phyloP scores from a whole-genome alignment of 2,797 vertebrate genomes.

The Premnoplex brunnescens region DNA sequence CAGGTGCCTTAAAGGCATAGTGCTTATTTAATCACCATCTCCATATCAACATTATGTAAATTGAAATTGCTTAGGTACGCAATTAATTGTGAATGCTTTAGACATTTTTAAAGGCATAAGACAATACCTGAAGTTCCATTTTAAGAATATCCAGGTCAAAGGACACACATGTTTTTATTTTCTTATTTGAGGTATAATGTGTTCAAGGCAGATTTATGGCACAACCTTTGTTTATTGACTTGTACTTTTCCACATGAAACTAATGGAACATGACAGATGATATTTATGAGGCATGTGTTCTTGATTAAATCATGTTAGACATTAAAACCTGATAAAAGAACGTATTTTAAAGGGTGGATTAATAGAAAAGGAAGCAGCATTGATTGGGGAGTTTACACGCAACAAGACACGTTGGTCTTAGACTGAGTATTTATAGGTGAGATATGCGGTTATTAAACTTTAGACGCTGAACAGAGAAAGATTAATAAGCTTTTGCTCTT shows the following conservation, averaged over 20 bases:
- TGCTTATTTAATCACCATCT: constrained; percentile 70
- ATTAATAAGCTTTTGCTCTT: constrained; percentile 41
- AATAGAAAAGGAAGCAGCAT: constrained; percentile 73
- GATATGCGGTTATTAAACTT: constrained; percentile 54
- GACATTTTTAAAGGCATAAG: constrained; percentile 70
- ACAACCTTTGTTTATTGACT: constrained; percentile 85
- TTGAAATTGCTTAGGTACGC: constrained; percentile 73
- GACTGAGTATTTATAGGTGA: constrained; percentile 38
- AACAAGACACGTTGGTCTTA: constrained; percentile 57
- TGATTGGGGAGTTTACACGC: constrained; percentile 66
- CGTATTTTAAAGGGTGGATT: constrained; percentile 76
- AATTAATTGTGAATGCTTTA: constrained; percentile 74
- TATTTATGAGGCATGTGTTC: constrained; percentile 85
- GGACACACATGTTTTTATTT: constrained; percentile 86
- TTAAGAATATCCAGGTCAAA: constrained; percentile 79
- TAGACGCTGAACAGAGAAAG: constrained; percentile 31
- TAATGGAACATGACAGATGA: constrained; percentile 83
- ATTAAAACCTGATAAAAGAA: constrained; percentile 84
- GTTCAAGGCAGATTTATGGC: constrained; percentile 85
- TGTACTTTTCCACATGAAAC: constrained; percentile 82
- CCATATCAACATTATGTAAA: constrained; percentile 73
- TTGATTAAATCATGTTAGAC: constrained; percentile 83
- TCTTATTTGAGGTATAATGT: constrained; percentile 83
- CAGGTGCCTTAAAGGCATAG: constrained; percentile 77
- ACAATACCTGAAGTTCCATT: constrained; percentile 76